Base-by-base conservation (phyloP, 1,140 invertebrate genomes). In the Trichogramma pretiosum region DNA sequence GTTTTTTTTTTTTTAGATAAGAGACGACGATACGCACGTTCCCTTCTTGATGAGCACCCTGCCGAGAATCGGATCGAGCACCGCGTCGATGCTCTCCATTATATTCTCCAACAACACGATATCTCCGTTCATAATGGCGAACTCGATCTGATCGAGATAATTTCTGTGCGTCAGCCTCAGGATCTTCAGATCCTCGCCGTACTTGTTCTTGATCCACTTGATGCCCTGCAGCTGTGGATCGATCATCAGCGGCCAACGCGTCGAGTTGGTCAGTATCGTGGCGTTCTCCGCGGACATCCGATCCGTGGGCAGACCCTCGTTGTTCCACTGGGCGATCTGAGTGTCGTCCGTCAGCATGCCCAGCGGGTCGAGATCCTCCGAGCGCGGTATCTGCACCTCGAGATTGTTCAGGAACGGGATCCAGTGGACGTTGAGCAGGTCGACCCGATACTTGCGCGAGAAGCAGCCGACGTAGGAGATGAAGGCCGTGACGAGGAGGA, bases 391-490 rank as follows among this genome's bases (percentile, higher is more conserved):
- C 49, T 80, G 78, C 0, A 77, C 77, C 48, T 79, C 67, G 23
- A 81, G 65, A 46, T 75, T 78, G 43, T 72, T 69, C 3, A 87
- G 65, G 52, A 73, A 81, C 1, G 89, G 89, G 35, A 85, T 58
- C 89, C 89, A 93, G 58, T 83, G 75, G 18, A 84, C 81, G 22
- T 91, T 76, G 56, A 93, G 73, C 9, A 98, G 74, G 55, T 93
- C 84, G 8, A 75, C 59, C 45, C 93, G 72, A 64, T 95, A 97
- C 34, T 77, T 76, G 56, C 86, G 85, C 5, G 87, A 91, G 63
- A 98, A 98, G 54, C 89, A 93, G 2, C 93, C 93, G 7, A 94
- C 84, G 62, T 97, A 98, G 0, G 93, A 96, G 36, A 96, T 85
- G 68, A 96, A 97, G n/a, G 92, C 89, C 5, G 91, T 87, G 5